Evolutionary conservation across 2,797 vertebrate species (phyloP).

Genomic region (Acipenser transmontanus): DNA sequence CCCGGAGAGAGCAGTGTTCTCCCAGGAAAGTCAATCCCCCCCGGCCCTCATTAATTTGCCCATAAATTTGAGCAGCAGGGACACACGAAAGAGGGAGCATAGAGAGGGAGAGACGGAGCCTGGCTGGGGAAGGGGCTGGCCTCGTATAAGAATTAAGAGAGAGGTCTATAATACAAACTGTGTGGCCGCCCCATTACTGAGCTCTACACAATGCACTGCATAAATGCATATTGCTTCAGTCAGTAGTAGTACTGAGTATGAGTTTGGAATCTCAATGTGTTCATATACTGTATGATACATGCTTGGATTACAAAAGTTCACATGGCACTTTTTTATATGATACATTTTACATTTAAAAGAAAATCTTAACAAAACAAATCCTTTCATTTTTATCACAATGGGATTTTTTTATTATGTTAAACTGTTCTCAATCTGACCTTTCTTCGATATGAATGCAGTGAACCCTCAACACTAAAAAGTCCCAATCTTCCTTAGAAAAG

Average conservation of each 20-base stretch:
- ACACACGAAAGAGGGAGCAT: conserved; percentile 25
- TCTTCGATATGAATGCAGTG: conserved; percentile 60
- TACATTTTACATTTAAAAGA: conserved; percentile 50
- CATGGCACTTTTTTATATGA: too few relatives aligned
- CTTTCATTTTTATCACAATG: conserved; percentile 39
- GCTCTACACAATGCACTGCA: too few relatives aligned
- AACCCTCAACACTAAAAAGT: too few relatives aligned
- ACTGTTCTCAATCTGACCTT: conserved; percentile 61
- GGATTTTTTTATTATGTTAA: conserved; percentile 68
- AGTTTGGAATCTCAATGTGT: too few relatives aligned
- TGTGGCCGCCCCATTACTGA: too few relatives aligned
- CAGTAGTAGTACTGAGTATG: too few relatives aligned
- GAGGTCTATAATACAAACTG: too few relatives aligned
- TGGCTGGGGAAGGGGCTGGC: neutral
- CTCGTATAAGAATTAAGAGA: too few relatives aligned
- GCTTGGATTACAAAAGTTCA: too few relatives aligned
- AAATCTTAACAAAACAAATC: conserved; percentile 37
- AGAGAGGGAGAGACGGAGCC: conserved; percentile 5
- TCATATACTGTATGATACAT: too few relatives aligned
- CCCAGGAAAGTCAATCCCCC: conserved; percentile 66
- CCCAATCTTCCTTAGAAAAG: conserved; percentile 38
- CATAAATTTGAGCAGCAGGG: conserved; percentile 19
- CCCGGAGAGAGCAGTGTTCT: conserved; percentile 63
- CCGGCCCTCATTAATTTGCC: conserved; percentile 55
- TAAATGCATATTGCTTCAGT: too few relatives aligned